Base-by-base conservation (phyloP, 2,797 vertebrate genomes). In the Hapalemur alaotrensis region DNA sequence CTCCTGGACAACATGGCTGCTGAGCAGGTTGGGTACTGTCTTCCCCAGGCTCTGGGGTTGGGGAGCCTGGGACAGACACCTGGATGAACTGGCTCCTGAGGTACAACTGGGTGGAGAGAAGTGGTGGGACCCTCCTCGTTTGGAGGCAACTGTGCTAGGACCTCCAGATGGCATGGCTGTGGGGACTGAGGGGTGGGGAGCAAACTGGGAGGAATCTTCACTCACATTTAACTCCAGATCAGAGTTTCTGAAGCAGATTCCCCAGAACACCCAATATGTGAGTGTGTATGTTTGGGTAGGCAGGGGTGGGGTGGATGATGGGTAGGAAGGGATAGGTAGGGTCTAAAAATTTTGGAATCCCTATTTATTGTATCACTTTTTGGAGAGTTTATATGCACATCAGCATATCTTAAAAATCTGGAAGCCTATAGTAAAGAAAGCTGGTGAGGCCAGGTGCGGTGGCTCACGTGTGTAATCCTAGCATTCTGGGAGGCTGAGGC, bases 1-100 rank as follows among this genome's bases (percentile, higher is more conserved):
- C 99, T 99, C 96, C 98, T 99, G 18, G 99, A 99, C 97, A 99
- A 99, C 97, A 97, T 99, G 98, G 98, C 99, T 96, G 99, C 99
- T 69, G 99, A 99, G 98, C 98, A 99, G 99, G 99, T 99, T 97
- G 98, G 97, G 35, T 12, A 57, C 89, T 43, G 1, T 61, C 35
- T 85, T 48, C 18, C 57, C 23, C 0, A 4, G 41, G 32, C n/a
- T 18, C 15, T 25, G 82, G 73, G 35, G 10, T 7, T 1, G 3
- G 8, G 30, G 38, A 28, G 0, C n/a, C 7, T 2, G 57, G 32
- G 22, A 35, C 18, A 12, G 82, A 23, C 41, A 14, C 5, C 52
- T 38, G 65, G 30, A 1, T 54, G 32, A 48, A 25, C 41, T 65
- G 61, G 32, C 78, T 79, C 32, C 84, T 32, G 30, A 54, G 23